Base-by-base conservation (phyloP, 2,797 vertebrate genomes). In the Psittacula echo region DNA sequence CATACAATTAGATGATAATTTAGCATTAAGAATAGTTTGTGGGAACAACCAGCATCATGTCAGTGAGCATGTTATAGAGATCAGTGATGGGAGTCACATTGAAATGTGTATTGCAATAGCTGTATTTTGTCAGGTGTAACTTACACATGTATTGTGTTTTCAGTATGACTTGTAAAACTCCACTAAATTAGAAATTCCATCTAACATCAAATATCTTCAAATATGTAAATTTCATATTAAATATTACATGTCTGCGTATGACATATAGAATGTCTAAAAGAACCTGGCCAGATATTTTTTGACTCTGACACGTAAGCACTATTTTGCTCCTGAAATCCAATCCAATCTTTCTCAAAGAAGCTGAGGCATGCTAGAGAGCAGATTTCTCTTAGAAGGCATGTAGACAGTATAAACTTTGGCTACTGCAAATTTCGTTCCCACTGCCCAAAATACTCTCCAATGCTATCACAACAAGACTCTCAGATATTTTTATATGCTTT, bases 401-500 rank as follows among this genome's bases (percentile, higher is more conserved):
- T 0, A 65, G 7, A 22, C 4, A 42, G 2, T 20, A 42, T 4
- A 39, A 41, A 24, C 4, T 47, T 60, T 61, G 24, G 27, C 8
- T 75, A 7, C 19, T 22, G 19, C 14, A 70, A 11, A 29, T 15
- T 79, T 65, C 37, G 15, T 19, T 80, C 12, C 47, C 17, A 27
- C 7, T 37, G 48, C 11, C 9, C 68, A 44, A 39, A 72, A 16
- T 8, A 4, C 5, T 72, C 3, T 74, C 7, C 58, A 67, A n/a
- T 15, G n/a, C 2, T 21, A 10, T n/a, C 19, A 41, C 0, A 1
- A 11, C 2, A 3, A 64, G 1, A 7, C 16, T 56, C 47, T 60
- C 9, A 51, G 21, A 6, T 44, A 51, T 19, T 34, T 42, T 54
- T 17, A 15, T 37, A 22, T 18, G 10, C 5, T 71, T 50, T 64